Percentiles rank a stretch among this genome's conserved stretches.
These are phyloP conservation scores for Mus spretus DNA, from an alignment of 2,797 vertebrate species.

Conservation along the genomic window DNA sequence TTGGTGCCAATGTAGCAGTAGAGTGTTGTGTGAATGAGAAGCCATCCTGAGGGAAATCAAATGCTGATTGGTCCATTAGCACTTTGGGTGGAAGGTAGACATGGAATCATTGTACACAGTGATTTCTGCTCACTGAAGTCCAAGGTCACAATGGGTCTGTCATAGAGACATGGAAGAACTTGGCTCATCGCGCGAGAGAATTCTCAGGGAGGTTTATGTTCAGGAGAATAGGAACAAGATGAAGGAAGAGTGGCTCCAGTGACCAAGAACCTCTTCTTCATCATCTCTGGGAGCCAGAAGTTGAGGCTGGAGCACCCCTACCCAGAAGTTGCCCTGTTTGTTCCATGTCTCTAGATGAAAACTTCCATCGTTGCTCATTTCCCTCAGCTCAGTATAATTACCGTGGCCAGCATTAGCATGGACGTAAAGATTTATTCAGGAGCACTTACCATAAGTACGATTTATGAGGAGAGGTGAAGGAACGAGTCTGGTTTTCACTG, in stretches of 20 bases:
- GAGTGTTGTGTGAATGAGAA: background rate
- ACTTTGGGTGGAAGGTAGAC: background rate
- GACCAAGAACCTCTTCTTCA: background rate
- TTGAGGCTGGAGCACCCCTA: background rate
- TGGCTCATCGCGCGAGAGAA: no score
- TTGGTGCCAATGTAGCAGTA: background rate
- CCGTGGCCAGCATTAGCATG: background rate
- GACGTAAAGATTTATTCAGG: background rate
- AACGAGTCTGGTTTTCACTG: background rate
- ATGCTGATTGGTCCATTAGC: background rate
- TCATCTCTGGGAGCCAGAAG: background rate
- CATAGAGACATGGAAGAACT: background rate
- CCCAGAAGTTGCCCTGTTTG: background rate
- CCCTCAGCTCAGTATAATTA: background rate
- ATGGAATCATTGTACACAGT: background rate
- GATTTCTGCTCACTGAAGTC: background rate
- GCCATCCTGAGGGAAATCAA: no score
- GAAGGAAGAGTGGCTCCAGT: background rate
- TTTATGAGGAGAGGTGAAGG: background rate
- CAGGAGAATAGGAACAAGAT: no score
- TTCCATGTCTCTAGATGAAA: accelerated
- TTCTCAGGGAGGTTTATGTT: background rate
- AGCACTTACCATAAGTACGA: background rate
- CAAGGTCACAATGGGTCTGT: background rate
- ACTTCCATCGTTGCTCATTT: no score